Base-by-base conservation (phyloP, 2,113 vertebrate species). In the Pogonocichla stellata region DNA sequence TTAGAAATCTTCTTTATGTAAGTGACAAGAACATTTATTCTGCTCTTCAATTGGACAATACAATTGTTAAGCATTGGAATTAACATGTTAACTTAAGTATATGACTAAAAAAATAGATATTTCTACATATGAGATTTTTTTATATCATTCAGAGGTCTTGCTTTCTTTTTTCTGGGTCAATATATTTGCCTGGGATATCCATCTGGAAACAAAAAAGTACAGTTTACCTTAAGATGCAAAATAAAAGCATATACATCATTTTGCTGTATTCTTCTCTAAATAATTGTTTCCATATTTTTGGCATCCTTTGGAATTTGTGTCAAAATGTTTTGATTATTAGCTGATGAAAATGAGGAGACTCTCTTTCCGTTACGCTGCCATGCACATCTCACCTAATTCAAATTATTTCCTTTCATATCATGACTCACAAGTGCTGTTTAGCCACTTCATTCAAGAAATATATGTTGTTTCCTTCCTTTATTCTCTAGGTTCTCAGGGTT, bases 241-340 rank as follows among this genome's bases (percentile, higher is more conserved):
- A 97, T 53, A 84, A 80, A 96, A 97, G 92, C 65, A 80, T 79
- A 87, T 85, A 94, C 64, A 80, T 93, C 15, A 77, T 94, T 97
- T 94, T 96, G 62, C 74, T 81, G 47, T 94, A 89, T 95, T 97
- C 93, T 96, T 95, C 93, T 90, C 70, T 94, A 96, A 97, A 91
- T 97, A 97, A 98, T 97, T 90, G 93, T 84, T 98, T 96, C 97
- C 97, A 98, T 90, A 96, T 93, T 98, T 96, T 95, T 97, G 97
- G 97, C 97, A 96, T 90, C 92, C 79, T 93, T 93, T 96, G 83
- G 92, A 96, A 93, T 40, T 73, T 86, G 58, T 83, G 92, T 97
- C 97, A 97, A 98, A 96, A 93, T 97, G 93, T 97, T 98, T 97
- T 95, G 94, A 97, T 98, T 97, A 98, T 97, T 98, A 97, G 81